Base-by-base conservation (phyloP, 2,888 invertebrate genomes). In the Pseudanteris insignis region DNA sequence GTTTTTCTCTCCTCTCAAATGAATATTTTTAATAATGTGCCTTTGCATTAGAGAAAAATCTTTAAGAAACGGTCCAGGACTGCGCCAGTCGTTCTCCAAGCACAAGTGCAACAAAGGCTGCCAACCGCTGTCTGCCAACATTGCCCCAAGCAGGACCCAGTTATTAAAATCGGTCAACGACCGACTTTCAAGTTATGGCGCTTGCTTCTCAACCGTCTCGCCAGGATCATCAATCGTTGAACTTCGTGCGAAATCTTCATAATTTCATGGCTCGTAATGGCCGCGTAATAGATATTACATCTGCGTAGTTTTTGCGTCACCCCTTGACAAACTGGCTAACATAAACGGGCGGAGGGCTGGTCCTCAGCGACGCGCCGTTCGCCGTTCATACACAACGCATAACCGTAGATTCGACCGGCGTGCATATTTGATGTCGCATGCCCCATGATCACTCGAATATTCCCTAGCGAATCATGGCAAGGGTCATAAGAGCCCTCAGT, bases 351-450 rank as follows among this genome's bases (percentile, higher is more conserved):
- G 40, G 65, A 50, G 64, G 58, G 63, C 46, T 46, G 44, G 54
- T 61, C 48, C 54, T 54, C 44, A 50, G 54, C 50, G 41, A 46
- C 58, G 61, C 51, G 15, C 58, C 33, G 60, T 60, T 64, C 55
- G 63, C 57, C 65, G 54, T 57, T 60, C 44, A 58, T 67, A 65
- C 64, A 67, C 68, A 68, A 70, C 58, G 44, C 72, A 78, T 79
- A 79, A 79, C 77, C 79, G 74, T 79, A 79, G 75, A 79, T 79
- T 75, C 77, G 75, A 69, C 70, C 71, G 70, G 66, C 67, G 57
- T 79, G 73, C 76, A 79, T 79, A 79, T 78, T 79, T 79, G 68
- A 79, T 78, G 71, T 71, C 72, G 73, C 74, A 69, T 74, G 74
- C 67, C 70, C 73, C 77, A 74, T 74, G 79, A 78, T 78, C 77